Evolutionary conservation across 2,113 vertebrate genomes (phyloP).

Genomic region (Parotia lawesii): DNA sequence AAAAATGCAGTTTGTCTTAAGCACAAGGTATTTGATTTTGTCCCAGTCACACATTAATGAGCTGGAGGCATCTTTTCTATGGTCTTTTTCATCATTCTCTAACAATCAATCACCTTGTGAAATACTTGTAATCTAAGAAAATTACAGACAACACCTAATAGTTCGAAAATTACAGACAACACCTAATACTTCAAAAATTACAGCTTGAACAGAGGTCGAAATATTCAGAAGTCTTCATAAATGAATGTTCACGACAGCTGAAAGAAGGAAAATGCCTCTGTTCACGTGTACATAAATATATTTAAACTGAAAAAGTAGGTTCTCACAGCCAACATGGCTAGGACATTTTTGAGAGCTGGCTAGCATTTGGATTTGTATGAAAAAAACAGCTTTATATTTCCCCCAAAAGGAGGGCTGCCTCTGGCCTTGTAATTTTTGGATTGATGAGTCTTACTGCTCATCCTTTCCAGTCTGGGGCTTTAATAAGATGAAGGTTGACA

Average conservation of each 20-base stretch:
- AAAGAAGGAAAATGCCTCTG: not conserved
- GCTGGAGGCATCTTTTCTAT: not conserved
- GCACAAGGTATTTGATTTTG: not conserved
- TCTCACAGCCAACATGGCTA: not conserved
- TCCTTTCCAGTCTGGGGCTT: not conserved
- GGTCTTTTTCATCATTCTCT: not conserved
- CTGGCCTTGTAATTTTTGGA: not conserved
- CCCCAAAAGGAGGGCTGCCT: not conserved
- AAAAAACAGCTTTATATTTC: not conserved
- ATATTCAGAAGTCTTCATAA: not conserved
- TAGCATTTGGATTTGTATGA: not conserved
- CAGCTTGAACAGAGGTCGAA: not conserved
- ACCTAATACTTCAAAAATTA: not conserved
- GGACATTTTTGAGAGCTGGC: not conserved
- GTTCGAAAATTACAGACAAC: not conserved
- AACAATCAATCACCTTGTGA: not conserved
- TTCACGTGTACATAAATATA: rapidly evolving
- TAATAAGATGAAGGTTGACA: not conserved
- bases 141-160: not conserved
- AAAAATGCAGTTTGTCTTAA: not conserved
- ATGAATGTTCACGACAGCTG: not conserved
- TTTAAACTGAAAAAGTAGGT: not conserved
- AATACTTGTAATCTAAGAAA: not conserved
- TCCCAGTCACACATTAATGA: not conserved
- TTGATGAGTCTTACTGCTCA: not conserved